phyloP scores from a whole-genome alignment of 2,888 invertebrate genomes.

The Buathra laborator region DNA sequence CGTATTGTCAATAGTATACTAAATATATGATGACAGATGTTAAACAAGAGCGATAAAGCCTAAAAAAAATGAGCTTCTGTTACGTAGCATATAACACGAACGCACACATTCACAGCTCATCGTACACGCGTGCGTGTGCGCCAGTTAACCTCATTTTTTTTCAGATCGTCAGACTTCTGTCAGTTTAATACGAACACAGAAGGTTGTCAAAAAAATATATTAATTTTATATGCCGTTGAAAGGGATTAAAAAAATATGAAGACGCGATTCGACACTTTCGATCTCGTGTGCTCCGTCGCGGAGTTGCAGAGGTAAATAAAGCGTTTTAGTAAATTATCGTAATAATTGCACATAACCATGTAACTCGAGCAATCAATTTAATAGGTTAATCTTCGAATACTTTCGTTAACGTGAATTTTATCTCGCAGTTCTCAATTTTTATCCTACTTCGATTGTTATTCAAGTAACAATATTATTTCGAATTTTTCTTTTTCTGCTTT shows the following conservation, averaged over 20 bases:
- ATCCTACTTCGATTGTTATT: not conserved
- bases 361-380: not conserved
- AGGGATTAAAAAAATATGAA: conserved; percentile 90
- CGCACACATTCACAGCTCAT: not conserved
- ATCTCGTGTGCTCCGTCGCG: conserved; percentile 94
- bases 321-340: not conserved
- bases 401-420: not conserved
- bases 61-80: too few relatives aligned
- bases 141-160: conserved; percentile 1
- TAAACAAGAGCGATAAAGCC: too few relatives aligned
- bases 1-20: too few relatives aligned
- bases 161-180: not conserved
- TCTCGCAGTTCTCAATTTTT: not conserved
- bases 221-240: conserved; percentile 36
- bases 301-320: conserved; percentile 93
- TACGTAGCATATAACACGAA: not conserved
- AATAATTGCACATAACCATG: not conserved
- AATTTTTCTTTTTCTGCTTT: not conserved
- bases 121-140: not conserved
- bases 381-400: too few relatives aligned
- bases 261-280: conserved; percentile 96
- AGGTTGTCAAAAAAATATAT: not conserved
- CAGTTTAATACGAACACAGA: not conserved
- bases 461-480: not conserved
- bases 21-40: too few relatives aligned